A percentile compares a stretch with the other conserved stretches of the same genome.
These are phyloP conservation scores for Phymorhynchus buccinoides DNA, from an alignment of 1,140 invertebrate species.

Conservation along the genomic window DNA sequence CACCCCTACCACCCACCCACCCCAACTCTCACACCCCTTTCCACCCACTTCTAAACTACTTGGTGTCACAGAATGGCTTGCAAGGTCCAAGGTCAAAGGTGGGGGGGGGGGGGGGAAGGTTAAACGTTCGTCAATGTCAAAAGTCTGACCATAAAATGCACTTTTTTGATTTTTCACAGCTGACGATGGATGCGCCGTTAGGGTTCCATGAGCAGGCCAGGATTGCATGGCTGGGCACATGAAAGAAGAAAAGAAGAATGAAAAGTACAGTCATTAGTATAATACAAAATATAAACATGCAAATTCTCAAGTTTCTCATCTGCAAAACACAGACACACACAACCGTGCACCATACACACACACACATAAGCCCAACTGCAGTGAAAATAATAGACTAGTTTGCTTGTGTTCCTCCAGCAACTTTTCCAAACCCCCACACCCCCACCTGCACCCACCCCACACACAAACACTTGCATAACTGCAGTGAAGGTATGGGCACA, in stretches of 20 bases:
- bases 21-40: background rate
- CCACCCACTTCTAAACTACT: background rate
- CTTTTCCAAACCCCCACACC: constrained; percentile 69
- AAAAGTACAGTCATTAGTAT: background rate
- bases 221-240: constrained; percentile 82
- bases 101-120: background rate
- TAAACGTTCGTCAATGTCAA: constrained; percentile 29
- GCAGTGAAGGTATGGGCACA: no score
- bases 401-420: no score
- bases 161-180: constrained; percentile 88
- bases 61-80: background rate
- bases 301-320: no score
- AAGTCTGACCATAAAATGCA: constrained; percentile 84
- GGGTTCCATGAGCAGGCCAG: constrained; percentile 94
- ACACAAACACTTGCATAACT: no score
- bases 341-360: no score
- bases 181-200: constrained; percentile 86
- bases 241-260: constrained; percentile 59
- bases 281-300: background rate
- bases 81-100: background rate
- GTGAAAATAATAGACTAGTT: no score
- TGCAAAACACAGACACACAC: background rate
- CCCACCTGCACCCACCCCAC: no score
- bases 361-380: background rate
- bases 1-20: background rate